Base-by-base conservation (phyloP, 1,140 invertebrate species). In the Aphidius gifuensis region DNA sequence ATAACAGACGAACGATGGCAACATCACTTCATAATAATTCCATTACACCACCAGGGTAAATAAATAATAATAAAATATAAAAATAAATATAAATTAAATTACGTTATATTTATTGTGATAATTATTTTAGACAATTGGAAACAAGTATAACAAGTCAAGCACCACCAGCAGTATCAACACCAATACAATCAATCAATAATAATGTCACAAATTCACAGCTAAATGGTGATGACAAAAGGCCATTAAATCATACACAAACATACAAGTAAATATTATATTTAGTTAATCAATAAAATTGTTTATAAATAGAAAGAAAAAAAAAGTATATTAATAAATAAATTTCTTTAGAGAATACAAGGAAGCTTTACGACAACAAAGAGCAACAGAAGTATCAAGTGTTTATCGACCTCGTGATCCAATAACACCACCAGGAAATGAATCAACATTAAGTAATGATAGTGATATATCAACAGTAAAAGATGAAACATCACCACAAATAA, bases 341-440 rank as follows among this genome's bases (percentile, higher is more conserved):
- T 16, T 16, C 16, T 84, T 11, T 75, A 87, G 91, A 80, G 91
- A 93, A 83, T 94, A 92, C 80, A 92, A 93, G 82, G 92, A 93
- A 83, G 90, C 92, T 48, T 77, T 93, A 75, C 88, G 88, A 76
- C 89, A 91, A 71, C 91, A 93, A 76, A 84, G 92, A 64, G 88
- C 86, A 39, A 87, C 89, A 76, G 91, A 92, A 70, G 84, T 83
- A 49, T 80, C 79, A 44, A 84, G 81, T 57, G 85, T 92, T 48
- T 93, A 94, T 73, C 82, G 85, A 65, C 84, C 85, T 67, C 85
- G 86, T 58, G 81, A 83, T 40, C 75, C 77, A 54, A 65, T 70
- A 9, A 78, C 73, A 39, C 71, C 72, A 21, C 69, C 71, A 44
- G 71, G 71, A 9, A 72, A 70, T 40, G 73, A 76, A 40, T 67